These are phyloP conservation scores for Acleris cristana DNA, from an alignment of 2,888 invertebrate genomes.

Conservation along the genomic window DNA sequence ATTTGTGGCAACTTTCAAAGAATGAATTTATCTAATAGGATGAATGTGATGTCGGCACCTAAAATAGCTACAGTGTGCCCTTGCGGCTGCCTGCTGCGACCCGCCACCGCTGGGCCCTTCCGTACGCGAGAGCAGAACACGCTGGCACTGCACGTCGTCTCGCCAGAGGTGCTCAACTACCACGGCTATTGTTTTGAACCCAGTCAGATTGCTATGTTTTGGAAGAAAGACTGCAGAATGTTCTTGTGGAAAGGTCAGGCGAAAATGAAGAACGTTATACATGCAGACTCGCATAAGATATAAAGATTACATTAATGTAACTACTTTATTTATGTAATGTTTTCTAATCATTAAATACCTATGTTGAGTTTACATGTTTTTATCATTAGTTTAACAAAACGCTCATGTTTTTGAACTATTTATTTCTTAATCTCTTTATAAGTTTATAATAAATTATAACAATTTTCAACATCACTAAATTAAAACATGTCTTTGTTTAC, in stretches of 20 bases:
- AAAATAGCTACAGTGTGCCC: conserved; percentile 69
- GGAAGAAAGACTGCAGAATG: conserved; percentile 89
- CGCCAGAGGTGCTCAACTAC: conserved; percentile 79
- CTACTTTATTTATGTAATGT: conserved; percentile 24
- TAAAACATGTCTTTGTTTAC: conserved; percentile 56
- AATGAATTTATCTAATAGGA: conserved; percentile 65
- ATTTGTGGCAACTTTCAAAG: conserved; percentile 69
- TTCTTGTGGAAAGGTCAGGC: conserved; percentile 84
- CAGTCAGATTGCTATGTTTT: conserved; percentile 85
- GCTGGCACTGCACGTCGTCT: conserved; percentile 73
- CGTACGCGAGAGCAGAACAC: conserved; percentile 73
- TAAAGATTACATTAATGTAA: conserved; percentile 41
- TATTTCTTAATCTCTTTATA: conserved; percentile 19
- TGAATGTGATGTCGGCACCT: conserved; percentile 59
- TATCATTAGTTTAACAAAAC: conserved; percentile 2
- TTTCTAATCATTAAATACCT: conserved; percentile 14
- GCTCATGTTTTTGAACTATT: conserved; percentile 6
- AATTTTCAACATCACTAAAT: conserved; percentile 4
- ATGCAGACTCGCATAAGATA: conserved; percentile 58
- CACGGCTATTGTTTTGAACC: conserved; percentile 83
- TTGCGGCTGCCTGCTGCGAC: conserved; percentile 72
- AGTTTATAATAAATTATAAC: conserved; percentile 10
- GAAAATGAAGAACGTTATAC: conserved; percentile 61
- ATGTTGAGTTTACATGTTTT: conserved; percentile 8
- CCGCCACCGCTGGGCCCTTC: conserved; percentile 65